Base-by-base conservation (phyloP, 2,113 vertebrate genomes). In the Pipa parva region DNA sequence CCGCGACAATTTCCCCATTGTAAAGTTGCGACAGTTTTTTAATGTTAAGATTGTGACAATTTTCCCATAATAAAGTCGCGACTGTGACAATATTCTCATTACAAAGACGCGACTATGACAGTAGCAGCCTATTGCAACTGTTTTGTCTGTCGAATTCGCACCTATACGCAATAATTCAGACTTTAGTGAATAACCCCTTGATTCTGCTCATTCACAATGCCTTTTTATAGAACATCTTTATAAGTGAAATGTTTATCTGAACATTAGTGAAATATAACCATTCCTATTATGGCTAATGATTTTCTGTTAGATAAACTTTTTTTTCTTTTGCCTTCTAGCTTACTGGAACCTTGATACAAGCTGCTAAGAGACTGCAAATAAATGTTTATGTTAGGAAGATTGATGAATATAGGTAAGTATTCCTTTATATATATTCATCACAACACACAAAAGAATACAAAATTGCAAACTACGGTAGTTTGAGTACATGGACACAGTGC, bases 311-410 rank as follows among this genome's bases (percentile, higher is more conserved):
- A 2, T 9, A 20, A 13, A 45, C 29, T 0, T 66, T 50, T 25
- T 36, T 48, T 4, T 36, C 49, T 71, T 58, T 80, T 74, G 74
- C 33, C 73, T 71, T 73, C 13, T 84, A 99, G 97, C 83, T 96
- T 26, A 99, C 95, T 3, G 97, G 97, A 54, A 51, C 92, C 1
- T 71, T 98, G 56, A 72, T 98, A 33, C 88, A 59, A 77, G 94
- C 87, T 33, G 91, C 91, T 37, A 98, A 97, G 78, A 78, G 93
- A 71, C 78, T 97, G 65, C 97, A 99, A 78, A 39, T 98, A 79
- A 99, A 99, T 0, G 80, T 92, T 63, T 86, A 83, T 0, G 57
- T 98, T 3, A 78, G 83, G 74, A 85, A 92, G 65, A 28, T 94
- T 7, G 66, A 82, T 3, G 72, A 31, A 3, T 97, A 95, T 81